These are phyloP conservation scores for Platysternon megacephalum DNA, from an alignment of 2,113 vertebrate genomes.

Conservation along the genomic window DNA sequence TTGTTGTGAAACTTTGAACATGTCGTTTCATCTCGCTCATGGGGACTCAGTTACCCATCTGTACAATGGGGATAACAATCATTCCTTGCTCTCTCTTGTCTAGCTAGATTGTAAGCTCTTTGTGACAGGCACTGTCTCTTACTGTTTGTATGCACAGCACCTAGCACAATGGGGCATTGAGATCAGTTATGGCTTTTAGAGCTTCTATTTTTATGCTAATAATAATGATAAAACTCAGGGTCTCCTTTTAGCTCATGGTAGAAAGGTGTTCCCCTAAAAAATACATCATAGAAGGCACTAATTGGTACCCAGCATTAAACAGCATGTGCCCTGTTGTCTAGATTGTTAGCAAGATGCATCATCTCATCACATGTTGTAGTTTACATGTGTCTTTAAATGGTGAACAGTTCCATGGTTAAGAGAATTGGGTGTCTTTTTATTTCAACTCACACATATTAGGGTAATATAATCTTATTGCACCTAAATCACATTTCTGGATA, in stretches of 20 bases:
- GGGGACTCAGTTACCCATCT: rapidly evolving
- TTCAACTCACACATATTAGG: background rate
- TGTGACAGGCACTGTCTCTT: background rate
- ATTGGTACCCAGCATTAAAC: background rate
- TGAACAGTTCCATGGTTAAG: background rate
- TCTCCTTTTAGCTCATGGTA: background rate
- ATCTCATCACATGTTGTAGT: background rate
- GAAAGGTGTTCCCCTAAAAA: background rate
- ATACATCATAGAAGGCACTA: background rate
- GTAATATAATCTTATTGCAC: rapidly evolving
- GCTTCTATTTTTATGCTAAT: background rate
- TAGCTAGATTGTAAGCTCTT: rapidly evolving
- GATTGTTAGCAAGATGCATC: background rate
- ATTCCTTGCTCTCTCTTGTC: rapidly evolving
- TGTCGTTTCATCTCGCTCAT: background rate
- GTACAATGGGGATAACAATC: background rate
- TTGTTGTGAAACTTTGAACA: background rate
- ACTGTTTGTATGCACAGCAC: background rate
- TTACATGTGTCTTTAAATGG: background rate
- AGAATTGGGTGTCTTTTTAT: background rate
- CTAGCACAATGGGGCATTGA: rapidly evolving
- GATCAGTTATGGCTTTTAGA: background rate
- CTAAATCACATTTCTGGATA: background rate
- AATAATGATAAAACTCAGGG: background rate
- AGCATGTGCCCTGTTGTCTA: background rate